Percentiles rank a stretch among this genome's conserved stretches.
Conservation (phyloP, 2,888 invertebrate species). For the Philaethria dido region DNA sequence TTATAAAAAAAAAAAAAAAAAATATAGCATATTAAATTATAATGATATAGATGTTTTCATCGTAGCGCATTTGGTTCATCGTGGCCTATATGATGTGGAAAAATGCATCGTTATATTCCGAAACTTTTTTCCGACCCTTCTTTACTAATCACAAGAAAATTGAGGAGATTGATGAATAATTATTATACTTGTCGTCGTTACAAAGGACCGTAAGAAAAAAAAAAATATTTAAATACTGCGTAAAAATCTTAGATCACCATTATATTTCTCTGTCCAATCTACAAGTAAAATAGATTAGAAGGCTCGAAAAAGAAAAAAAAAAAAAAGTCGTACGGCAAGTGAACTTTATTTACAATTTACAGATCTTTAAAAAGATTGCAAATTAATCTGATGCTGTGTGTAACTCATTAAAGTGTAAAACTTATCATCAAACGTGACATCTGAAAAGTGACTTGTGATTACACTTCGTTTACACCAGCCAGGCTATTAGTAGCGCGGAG, state of each 20-base stretch:
- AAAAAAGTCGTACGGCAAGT: constrained; percentile 5
- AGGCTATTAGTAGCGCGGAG: constrained; percentile 63
- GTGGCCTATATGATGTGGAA: no score
- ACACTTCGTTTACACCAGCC: constrained; percentile 64
- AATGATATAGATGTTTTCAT: no score
- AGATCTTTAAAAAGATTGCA: constrained; percentile 29
- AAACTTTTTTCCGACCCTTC: no score
- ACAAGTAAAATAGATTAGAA: constrained; percentile 1
- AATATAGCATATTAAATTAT: no score
- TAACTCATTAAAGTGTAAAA: constrained; percentile 33
- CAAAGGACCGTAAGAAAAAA: not conserved
- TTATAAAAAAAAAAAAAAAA: no score
- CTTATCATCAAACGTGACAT: constrained; percentile 55
- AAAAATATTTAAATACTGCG: not conserved
- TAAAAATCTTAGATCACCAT: not conserved
- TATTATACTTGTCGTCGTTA: no score
- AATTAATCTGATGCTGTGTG: constrained; percentile 28
- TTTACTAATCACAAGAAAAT: not conserved
- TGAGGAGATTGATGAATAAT: not conserved
- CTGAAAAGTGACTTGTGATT: constrained; percentile 76
- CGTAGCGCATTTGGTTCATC: no score
- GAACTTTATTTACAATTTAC: constrained; percentile 15
- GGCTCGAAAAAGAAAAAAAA: not conserved
- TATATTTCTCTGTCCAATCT: not conserved
- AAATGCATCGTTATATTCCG: no score